These are phyloP conservation scores for Pristionchus entomophagus DNA, from an alignment of 2,888 invertebrate species.

Conservation along the genomic window DNA sequence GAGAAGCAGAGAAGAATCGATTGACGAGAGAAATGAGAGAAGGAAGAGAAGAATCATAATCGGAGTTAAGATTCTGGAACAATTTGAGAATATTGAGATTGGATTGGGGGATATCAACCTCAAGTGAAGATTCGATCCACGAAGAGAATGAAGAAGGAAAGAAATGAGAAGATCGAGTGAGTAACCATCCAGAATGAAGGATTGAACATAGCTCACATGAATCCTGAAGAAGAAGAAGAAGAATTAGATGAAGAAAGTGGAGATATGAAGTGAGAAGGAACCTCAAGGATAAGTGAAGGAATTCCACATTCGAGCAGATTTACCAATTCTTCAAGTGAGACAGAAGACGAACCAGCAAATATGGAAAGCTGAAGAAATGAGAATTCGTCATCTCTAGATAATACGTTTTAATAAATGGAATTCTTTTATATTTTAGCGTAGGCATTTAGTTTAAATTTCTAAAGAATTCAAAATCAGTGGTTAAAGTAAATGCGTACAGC, in stretches of 20 bases:
- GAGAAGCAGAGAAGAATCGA: constrained; percentile 32
- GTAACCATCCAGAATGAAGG: constrained; percentile 63
- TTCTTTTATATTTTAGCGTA: no score
- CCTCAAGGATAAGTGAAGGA: constrained; percentile 68
- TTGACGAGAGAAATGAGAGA: constrained; percentile 11
- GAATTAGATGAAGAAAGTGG: neutral
- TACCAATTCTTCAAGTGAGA: constrained; percentile 65
- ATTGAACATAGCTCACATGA: constrained; percentile 71
- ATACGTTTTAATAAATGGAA: no score
- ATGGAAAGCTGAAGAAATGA: constrained; percentile 41
- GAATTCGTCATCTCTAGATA: neutral
- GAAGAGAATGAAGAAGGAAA: constrained; percentile 40
- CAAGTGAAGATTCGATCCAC: constrained; percentile 37
- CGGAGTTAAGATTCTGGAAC: constrained; percentile 33
- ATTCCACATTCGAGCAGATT: constrained; percentile 70
- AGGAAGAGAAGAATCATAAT: constrained; percentile 20
- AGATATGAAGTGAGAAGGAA: constrained; percentile 26
- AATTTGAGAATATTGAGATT: neutral
- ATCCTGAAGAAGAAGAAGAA: constrained; percentile 56
- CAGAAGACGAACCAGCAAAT: constrained; percentile 64
- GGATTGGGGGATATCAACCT: no score
- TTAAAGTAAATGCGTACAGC: neutral
- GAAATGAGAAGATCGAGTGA: constrained; percentile 48
- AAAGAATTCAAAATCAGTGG: no score
- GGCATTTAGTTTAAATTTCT: no score